Evolutionary conservation across 1,140 invertebrate genomes (phyloP).

Genomic region (Eulimnadia texana): DNA sequence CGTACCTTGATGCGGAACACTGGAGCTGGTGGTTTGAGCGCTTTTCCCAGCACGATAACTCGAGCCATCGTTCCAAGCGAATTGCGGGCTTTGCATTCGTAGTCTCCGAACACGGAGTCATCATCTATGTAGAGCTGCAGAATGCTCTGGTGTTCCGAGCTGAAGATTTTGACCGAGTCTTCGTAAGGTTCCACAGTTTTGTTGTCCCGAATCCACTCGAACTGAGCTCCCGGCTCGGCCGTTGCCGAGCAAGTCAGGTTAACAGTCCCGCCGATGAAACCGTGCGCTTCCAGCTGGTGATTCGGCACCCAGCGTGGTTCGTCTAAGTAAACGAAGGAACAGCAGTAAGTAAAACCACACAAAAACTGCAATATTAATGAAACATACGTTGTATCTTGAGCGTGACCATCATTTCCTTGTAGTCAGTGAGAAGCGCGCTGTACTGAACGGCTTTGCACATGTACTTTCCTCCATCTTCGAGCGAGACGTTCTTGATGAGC

Average conservation of each 20-base stretch:
- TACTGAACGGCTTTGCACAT: conserved; percentile 37
- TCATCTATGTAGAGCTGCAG: conserved; percentile 28
- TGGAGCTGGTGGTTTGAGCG: conserved; percentile 34
- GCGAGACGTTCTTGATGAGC: conserved; percentile 33
- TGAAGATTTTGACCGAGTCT: conserved; percentile 20
- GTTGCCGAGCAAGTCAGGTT: conserved; percentile 39
- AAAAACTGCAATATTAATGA: no score
- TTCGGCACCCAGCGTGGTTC: conserved; percentile 30
- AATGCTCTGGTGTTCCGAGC: conserved; percentile 19
- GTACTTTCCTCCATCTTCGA: conserved; percentile 37
- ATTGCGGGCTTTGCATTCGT: conserved; percentile 37
- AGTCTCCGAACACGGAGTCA: conserved; percentile 33
- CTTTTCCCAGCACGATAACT: conserved; percentile 32
- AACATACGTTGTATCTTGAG: conserved; percentile 40
- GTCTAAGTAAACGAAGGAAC: conserved; percentile 27
- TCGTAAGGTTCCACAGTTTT: conserved; percentile 14
- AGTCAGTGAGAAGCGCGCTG: conserved; percentile 30
- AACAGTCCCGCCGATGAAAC: conserved; percentile 34
- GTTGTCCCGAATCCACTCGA: conserved; percentile 33
- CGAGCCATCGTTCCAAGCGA: conserved; percentile 34
- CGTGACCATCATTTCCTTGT: conserved; percentile 32
- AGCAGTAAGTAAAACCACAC: no score
- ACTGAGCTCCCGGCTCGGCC: conserved; percentile 39
- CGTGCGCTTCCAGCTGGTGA: conserved; percentile 21
- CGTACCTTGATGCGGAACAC: conserved; percentile 18